Evolutionary conservation across 2,797 vertebrate genomes (phyloP), one percentile per base, ranked within the genome.

Genomic region (Scolopax rusticola): DNA sequence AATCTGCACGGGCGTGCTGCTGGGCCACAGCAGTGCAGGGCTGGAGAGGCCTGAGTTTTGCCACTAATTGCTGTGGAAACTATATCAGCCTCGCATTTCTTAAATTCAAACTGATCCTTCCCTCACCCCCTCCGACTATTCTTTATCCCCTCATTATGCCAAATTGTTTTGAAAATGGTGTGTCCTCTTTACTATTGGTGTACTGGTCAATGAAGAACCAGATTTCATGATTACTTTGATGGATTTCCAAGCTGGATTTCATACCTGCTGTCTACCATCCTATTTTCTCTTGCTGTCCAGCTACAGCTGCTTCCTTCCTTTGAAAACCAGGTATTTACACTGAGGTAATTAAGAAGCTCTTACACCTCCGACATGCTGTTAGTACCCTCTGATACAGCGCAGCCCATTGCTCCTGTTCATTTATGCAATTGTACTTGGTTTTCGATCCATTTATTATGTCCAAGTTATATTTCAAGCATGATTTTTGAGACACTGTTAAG

Each of bases 371-470:
- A 2, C 40, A 32, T 86, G 69, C 74, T 88, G 48, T 92, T 90
- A 93, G 41, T 87, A 60, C 86, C 86, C 17, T 86, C 73, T 78
- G 74, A 93, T 64, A 83, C 69, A 78, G n/a, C 63, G 47, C 48
- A 90, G 30, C 73, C 71, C 70, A 83, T 95, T 82, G 54, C 88
- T 90, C 67, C 48, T 83, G 54, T 92, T 94, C 88, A 61, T 96
- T 97, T 96, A 94, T 95, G 82, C 24, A 54, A 64, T 86, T 92
- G 63, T 86, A 77, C 16, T 76, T 93, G 53, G 56, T 36, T 92
- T 95, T 90, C 82, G 88, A 89, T 85, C 77, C 18, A 9, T 40
- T 33, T 47, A 61, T 91, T 70, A 38, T 16, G 28, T 67, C 64
- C 73, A 89, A 88, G 85, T 73, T 75, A 33, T 40, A 61, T 77